Percentiles rank a stretch among this genome's conserved stretches.
Evolutionary conservation across 2,888 invertebrate species (phyloP).

Genomic region (Dynastes grantii): DNA sequence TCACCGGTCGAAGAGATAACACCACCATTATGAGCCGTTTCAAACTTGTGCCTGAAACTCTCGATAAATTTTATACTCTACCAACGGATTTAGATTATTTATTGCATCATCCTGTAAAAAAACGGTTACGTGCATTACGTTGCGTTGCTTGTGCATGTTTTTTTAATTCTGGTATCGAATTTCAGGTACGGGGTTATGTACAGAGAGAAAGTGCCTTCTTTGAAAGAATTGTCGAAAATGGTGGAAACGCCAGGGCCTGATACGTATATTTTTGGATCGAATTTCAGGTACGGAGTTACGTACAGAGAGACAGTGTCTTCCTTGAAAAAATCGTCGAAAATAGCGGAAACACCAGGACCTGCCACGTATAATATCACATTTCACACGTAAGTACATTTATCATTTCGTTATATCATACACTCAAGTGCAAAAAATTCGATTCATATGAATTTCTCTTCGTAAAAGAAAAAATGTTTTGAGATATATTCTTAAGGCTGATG

Average conservation of each 20-base stretch:
- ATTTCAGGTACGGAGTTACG: slow-evolving; percentile 2
- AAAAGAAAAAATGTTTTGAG: no score
- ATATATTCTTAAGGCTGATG: no score
- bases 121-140: neutral
- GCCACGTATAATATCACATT: neutral
- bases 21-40: slow-evolving; percentile 74
- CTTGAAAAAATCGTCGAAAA: neutral
- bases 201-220: neutral
- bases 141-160: neutral
- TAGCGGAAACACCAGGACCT: neutral
- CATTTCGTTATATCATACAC: no score
- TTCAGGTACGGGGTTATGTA: slow-evolving; percentile 13
- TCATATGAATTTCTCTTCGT: no score
- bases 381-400: slow-evolving; percentile 7
- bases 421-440: no score
- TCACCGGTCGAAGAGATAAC: slow-evolving; percentile 72
- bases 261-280: neutral
- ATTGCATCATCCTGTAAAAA: slow-evolving; percentile 58
- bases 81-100: slow-evolving; percentile 62
- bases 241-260: slow-evolving; percentile 10
- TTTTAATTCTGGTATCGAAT: neutral
- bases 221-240: neutral
- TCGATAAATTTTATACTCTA: slow-evolving; percentile 62
- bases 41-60: slow-evolving; percentile 54
- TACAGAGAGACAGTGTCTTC: neutral